These are phyloP conservation scores for Yponomeuta sedellus DNA, from an alignment of 2,888 invertebrate genomes.

Conservation along the genomic window DNA sequence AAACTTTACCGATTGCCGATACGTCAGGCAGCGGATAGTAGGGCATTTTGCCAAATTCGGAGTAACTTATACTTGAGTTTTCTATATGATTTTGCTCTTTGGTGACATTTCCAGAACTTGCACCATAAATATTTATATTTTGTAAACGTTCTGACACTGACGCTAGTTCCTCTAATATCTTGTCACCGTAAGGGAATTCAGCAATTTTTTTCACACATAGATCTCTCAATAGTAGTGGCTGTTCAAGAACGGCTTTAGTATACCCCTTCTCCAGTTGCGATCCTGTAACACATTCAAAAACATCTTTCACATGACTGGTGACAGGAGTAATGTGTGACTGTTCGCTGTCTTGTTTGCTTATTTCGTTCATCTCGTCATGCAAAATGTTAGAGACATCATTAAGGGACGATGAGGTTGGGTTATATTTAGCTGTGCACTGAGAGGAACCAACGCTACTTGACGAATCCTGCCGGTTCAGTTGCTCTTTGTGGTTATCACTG, in stretches of 20 bases:
- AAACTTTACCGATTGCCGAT: conserved; percentile 60
- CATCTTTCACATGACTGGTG: conserved; percentile 60
- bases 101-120: conserved; percentile 17
- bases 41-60: conserved; percentile 46
- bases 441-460: conserved; percentile 80
- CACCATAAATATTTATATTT: conserved; percentile 41
- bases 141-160: conserved; percentile 76
- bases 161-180: conserved; percentile 81
- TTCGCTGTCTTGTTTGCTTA: conserved; percentile 31
- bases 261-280: conserved; percentile 29
- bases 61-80: conserved; percentile 17
- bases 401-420: conserved; percentile 76
- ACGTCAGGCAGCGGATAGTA: conserved; percentile 63
- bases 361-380: conserved; percentile 56
- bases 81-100: conserved; percentile 20
- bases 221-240: conserved; percentile 76
- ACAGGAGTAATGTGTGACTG: conserved; percentile 29
- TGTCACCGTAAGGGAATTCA: conserved; percentile 81
- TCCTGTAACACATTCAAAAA: conserved; percentile 60
- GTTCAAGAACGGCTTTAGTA: conserved; percentile 23
- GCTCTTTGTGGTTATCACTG: conserved; percentile 43
- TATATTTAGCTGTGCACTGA: conserved; percentile 83
- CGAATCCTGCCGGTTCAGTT: conserved; percentile 73
- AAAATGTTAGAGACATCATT: conserved; percentile 76
- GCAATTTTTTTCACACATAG: conserved; percentile 80